Evolutionary conservation across 2,797 vertebrate genomes (phyloP).

Genomic region (Gobio occitaniae): DNA sequence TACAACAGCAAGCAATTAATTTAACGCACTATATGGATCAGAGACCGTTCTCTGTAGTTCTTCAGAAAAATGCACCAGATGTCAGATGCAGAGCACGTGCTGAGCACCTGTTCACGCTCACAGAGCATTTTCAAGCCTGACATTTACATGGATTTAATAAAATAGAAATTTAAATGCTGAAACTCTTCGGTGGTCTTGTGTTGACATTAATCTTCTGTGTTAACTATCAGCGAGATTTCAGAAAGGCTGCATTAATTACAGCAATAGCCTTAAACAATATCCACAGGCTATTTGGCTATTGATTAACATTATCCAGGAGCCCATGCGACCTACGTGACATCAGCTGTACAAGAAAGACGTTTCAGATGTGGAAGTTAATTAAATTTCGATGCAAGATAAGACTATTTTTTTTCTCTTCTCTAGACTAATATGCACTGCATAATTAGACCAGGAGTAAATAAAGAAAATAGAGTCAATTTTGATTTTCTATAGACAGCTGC

Average conservation of each 20-base stretch:
- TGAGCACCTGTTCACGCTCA: not conserved
- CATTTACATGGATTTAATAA: slow-evolving; percentile 15
- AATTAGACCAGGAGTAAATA: not conserved
- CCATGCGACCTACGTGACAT: not conserved
- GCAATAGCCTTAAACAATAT: slow-evolving; percentile 9
- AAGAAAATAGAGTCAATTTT: not conserved
- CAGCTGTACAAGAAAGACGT: not conserved
- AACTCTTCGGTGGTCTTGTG: not conserved
- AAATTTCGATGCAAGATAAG: not conserved
- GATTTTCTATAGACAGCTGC: not conserved
- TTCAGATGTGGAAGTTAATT: slow-evolving; percentile 18
- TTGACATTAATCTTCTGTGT: slow-evolving; percentile 14
- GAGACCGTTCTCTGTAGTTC: not conserved
- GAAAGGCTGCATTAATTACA: slow-evolving; percentile 23
- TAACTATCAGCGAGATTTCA: slow-evolving; percentile 14
- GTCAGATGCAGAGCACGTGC: not conserved
- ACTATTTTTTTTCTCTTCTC: not conserved
- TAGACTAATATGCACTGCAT: not conserved
- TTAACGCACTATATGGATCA: slow-evolving; percentile 6
- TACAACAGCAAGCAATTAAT: not conserved
- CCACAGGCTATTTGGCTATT: slow-evolving; percentile 28
- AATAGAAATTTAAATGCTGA: slow-evolving; percentile 6
- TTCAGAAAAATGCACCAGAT: not conserved
- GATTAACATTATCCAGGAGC: slow-evolving; percentile 14
- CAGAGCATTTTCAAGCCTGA: not conserved